Percentiles rank a stretch among this genome's conserved stretches.
Evolutionary conservation across 2,113 vertebrate species (phyloP).

Genomic region (Rattus rattus): DNA sequence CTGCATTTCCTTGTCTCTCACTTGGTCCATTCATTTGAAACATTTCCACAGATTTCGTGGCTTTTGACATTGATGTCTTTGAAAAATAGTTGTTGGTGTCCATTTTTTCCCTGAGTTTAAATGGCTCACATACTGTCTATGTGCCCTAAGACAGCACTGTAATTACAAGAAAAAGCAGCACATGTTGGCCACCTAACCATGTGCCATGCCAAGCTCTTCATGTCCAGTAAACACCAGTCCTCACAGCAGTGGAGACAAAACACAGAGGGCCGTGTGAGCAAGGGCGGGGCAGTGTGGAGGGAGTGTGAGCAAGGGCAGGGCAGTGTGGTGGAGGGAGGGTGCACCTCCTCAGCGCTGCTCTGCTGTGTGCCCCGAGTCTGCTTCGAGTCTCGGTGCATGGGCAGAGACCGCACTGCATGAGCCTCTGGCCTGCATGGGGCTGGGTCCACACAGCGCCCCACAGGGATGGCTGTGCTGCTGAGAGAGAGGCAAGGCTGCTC

Average conservation of each 20-base stretch:
- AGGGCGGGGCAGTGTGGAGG: not conserved
- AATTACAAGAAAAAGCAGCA: not conserved
- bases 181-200: not conserved
- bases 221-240: not conserved
- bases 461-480: not conserved
- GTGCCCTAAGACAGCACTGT: not conserved
- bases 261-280: not conserved
- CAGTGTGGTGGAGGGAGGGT: not conserved
- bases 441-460: not conserved
- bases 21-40: not conserved
- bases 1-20: not conserved
- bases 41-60: not conserved
- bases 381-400: not conserved
- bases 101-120: not conserved
- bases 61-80: constrained; percentile 5
- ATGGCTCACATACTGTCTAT: not conserved
- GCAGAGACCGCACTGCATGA: not conserved
- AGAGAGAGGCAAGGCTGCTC: not conserved
- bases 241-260: not conserved
- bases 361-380: not conserved
- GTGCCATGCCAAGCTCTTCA: not conserved
- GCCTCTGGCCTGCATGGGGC: not conserved
- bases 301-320: not conserved
- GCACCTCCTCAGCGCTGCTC: not conserved
- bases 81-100: not conserved